Evolutionary conservation across 2,888 invertebrate species (phyloP), one percentile per base, ranked within the genome.

Genomic region (Pemphredon lugubris): DNA sequence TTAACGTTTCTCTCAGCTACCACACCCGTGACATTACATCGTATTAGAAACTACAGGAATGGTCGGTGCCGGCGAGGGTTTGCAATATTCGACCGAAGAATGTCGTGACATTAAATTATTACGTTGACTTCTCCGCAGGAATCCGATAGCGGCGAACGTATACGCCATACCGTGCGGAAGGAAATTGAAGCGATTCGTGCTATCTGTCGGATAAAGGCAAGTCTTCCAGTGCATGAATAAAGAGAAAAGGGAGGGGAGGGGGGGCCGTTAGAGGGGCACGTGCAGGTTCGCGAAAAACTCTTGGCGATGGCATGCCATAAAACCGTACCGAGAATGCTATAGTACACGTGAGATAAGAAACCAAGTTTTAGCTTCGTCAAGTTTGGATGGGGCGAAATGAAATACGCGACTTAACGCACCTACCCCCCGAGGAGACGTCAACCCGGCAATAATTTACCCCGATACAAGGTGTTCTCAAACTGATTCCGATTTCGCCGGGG

Each of bases 151-250:
- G 48, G 40, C 18, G 20, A 45, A 14, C 34, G 40, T 42, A 21
- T 53, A 50, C 40, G 66, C 44, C 55, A 45, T 26, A 42, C 26
- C 18, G 26, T 6, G 47, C 47, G 39, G 65, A 65, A 70, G 71
- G 55, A 53, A 61, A 71, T 57, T 53, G 65, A 65, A 73, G 60
- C 65, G 60, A 71, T 71, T 65, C 59, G 42, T 51, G 53, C 58
- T 72, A 63, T 72, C 63, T 50, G 58, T 59, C 63, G 63, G 70
- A 70, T 58, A 70, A 59, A 72, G 42, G 34, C 47, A n/a, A 39
- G 37, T 20, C 16, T 32, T 13, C 32, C 14, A 47, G 13, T 69
- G 53, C 53, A 54, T 53, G 53, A 66, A 53, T 59, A 66, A 58
- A 65, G 57, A 57, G 63, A 57, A 58, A 54, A 34, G 44, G 58